phyloP scores from a whole-genome alignment of 2,113 vertebrate species.

The Mionectes macconnelli region DNA sequence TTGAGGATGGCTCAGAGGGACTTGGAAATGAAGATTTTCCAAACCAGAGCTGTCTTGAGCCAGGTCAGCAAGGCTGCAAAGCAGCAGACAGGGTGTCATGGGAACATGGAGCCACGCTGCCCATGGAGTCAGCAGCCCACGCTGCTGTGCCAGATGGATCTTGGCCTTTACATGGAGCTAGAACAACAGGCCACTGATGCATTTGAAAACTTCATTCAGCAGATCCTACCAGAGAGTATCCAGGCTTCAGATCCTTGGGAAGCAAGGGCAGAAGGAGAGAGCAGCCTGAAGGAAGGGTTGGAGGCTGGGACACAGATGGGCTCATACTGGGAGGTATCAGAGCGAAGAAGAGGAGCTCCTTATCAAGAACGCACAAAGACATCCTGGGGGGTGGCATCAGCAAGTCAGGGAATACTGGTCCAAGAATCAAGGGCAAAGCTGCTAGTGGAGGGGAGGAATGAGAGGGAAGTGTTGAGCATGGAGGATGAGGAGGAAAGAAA shows the following conservation, averaged over 20 bases:
- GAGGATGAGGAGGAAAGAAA: background rate
- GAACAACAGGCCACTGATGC: background rate
- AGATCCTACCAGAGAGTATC: background rate
- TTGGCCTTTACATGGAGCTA: background rate
- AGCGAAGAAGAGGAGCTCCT: background rate
- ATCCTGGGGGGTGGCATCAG: fast-evolving
- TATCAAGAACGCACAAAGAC: background rate
- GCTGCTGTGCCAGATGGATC: background rate
- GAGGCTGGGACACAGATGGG: background rate
- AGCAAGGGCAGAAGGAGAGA: background rate
- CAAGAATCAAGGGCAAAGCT: background rate
- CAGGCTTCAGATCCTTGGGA: background rate
- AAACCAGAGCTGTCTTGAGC: background rate
- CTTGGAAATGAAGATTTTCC: background rate
- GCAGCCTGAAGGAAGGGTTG: background rate
- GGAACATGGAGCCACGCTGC: background rate
- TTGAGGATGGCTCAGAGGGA: background rate
- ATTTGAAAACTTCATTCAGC: background rate
- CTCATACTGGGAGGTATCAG: background rate
- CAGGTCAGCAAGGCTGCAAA: background rate
- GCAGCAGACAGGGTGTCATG: background rate
- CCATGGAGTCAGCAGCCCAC: background rate
- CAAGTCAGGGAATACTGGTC: background rate
- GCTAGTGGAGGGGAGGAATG: background rate
- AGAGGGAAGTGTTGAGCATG: background rate